These are phyloP conservation scores for Aspidiotus destructor DNA, from an alignment of 2,888 invertebrate genomes.

Conservation along the genomic window DNA sequence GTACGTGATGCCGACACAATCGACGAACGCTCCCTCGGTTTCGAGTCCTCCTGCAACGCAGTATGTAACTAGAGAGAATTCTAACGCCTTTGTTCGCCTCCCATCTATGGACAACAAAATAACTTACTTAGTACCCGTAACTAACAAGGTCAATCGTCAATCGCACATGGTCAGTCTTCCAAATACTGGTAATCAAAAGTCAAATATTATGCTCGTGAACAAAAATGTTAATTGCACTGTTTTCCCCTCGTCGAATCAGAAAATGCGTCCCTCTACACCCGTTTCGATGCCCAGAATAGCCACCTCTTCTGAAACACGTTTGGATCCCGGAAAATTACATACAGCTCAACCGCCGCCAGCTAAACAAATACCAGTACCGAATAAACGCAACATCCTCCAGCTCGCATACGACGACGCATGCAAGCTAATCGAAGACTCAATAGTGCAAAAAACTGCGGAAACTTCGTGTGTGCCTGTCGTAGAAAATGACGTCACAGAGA, in stretches of 20 bases:
- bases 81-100: background rate
- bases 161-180: too few relatives aligned
- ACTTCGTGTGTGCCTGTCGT: background rate
- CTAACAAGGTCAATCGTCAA: background rate
- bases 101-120: background rate
- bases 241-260: too few relatives aligned
- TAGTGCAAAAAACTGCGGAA: background rate
- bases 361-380: background rate
- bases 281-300: background rate
- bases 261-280: too few relatives aligned
- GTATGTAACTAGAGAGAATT: background rate
- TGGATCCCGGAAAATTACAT: conserved; percentile 2
- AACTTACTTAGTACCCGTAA: background rate
- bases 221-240: too few relatives aligned
- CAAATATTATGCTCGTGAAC: too few relatives aligned
- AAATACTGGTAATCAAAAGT: too few relatives aligned
- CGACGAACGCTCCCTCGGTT: background rate
- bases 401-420: conserved; percentile 1
- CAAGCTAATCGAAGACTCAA: conserved; percentile 1
- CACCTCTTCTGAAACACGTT: background rate
- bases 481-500: background rate
- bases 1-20: background rate
- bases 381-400: background rate
- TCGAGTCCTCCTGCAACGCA: background rate
- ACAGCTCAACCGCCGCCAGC: background rate